Evolutionary conservation across 2,888 invertebrate genomes (phyloP), one percentile per base, ranked within the genome.

Genomic region (Eurytoma californica): DNA sequence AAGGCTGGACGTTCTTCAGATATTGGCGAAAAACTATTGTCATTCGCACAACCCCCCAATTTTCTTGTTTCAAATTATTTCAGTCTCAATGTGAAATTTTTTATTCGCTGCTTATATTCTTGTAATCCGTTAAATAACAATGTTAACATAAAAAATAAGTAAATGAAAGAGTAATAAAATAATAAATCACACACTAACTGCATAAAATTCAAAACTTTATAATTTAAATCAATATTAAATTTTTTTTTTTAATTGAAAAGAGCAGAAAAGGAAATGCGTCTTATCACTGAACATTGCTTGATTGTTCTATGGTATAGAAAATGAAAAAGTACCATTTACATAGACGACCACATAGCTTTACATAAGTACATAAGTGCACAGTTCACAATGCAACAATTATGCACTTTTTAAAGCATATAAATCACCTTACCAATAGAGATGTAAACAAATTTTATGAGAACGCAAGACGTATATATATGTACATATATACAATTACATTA

Each of bases 401-500:
- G 81, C 63, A 79, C 77, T 74, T 79, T 13, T 63, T 68, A 68
- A 58, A 67, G 39, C 12, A 63, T 75, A 28, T 49, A 76, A 69
- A 76, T 69, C 20, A 79, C 39, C 39, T 75, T 74, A 80, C 28
- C 57, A 24, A 75, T 72, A 53, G 65, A 77, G 53, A 75, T 57
- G 73, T 63, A 79, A 66, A 78, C 72, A 77, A 82, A 67, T 79
- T 60, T 63, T 83, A 83, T 83, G 83, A 84, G 79, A 82, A 83
- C 78, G 81, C 83, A 83, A 83, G 84, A 83, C 82, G 77, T 84
- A 84, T 84, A 83, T 82, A 63, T 78, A 77, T 79, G 81, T 79
- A 84, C 83, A 83, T 84, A 85, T 85, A 82, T 84, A 84, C 84
- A 84, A 84, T 82, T 83, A 82, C 81, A 80, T 83, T 83, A 80